phyloP scores from a whole-genome alignment of 1,140 invertebrate genomes.

The Elymnias hypermnestra region DNA sequence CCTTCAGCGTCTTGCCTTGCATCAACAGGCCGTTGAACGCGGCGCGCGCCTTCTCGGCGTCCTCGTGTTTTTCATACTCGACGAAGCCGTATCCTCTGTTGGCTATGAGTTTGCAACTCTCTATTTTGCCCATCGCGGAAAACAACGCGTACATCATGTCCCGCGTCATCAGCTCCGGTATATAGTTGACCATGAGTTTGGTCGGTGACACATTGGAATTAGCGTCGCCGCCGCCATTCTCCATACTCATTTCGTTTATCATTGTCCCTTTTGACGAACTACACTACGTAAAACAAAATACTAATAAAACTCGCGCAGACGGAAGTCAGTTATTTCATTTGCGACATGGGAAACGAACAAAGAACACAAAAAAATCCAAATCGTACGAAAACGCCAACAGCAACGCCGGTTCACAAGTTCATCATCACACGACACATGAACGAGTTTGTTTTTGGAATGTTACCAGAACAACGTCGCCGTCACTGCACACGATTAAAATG shows the following conservation, averaged over 20 bases:
- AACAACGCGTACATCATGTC: slow-evolving; percentile 75
- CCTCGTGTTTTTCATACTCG: slow-evolving; percentile 70
- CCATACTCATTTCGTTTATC: slow-evolving; percentile 67
- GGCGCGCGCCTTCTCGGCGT: slow-evolving; percentile 70
- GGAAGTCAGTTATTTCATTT: slow-evolving; percentile 64
- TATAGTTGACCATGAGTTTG: slow-evolving; percentile 76
- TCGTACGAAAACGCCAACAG: slow-evolving; percentile 63
- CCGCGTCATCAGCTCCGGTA: slow-evolving; percentile 72
- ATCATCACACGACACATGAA: slow-evolving; percentile 60
- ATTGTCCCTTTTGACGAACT: slow-evolving; percentile 64
- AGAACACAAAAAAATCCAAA: slow-evolving; percentile 65
- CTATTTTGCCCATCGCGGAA: slow-evolving; percentile 71
- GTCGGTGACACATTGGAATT: slow-evolving; percentile 74
- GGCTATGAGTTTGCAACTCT: slow-evolving; percentile 70
- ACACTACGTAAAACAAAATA: slow-evolving; percentile 71
- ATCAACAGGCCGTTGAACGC: slow-evolving; percentile 72
- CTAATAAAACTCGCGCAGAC: slow-evolving; percentile 62
- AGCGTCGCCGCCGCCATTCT: slow-evolving; percentile 74
- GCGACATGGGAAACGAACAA: slow-evolving; percentile 59
- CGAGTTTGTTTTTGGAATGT: slow-evolving; percentile 68
- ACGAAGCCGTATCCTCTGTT: slow-evolving; percentile 74
- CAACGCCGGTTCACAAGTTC: slow-evolving; percentile 72
- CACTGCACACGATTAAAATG: slow-evolving; percentile 11
- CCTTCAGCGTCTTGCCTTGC: slow-evolving; percentile 73
- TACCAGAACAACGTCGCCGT: slow-evolving; percentile 52